Evolutionary conservation across 2,888 invertebrate species (phyloP), one percentile per base, ranked within the genome.

Genomic region (Bombyx huttoni): DNA sequence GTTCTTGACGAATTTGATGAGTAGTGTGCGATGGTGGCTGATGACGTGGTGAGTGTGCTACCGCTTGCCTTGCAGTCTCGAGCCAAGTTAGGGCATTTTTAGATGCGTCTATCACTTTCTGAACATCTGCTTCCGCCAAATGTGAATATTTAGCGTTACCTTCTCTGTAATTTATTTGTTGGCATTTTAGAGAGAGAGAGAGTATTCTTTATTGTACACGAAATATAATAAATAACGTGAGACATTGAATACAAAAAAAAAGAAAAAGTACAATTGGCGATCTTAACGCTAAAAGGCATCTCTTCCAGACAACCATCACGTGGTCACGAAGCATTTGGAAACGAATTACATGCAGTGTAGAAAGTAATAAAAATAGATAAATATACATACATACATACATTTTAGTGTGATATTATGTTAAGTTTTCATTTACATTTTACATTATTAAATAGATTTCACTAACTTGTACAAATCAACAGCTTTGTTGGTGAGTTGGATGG

Each of bases 61-160:
- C 90, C 59, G 91, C 89, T 54, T 91, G 89, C 54, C 95, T 90
- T 59, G 94, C 91, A 54, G 91, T 90, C 64, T 98, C 96, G 53
- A 97, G 88, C 97, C 98, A 98, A 57, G 91, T 90, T 64, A 93
- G 91, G 56, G 94, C 92, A 66, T 92, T 92, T 56, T 92, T 91
- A 46, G 94, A 89, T 3, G 92, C 89, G 56, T 92, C 92, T 47
- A 90, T 81, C 53, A 95, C 92, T 70, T 94, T 94, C 54, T 94
- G 92, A 45, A 97, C 91, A 61, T 98, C 97, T 40, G 94, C 93
- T 34, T 94, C 93, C 12, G 93, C 91, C 52, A 98, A 80, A 77
- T 98, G 98, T 51, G 92, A 89, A 75, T 92, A 96, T 68, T 93
- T 94, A 24, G 92, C 90, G 58, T 94, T 93, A 49, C 93, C 93